Evolutionary conservation across 2,797 vertebrate genomes (phyloP), one percentile per base, ranked within the genome.

Genomic region (Clamator glandarius): DNA sequence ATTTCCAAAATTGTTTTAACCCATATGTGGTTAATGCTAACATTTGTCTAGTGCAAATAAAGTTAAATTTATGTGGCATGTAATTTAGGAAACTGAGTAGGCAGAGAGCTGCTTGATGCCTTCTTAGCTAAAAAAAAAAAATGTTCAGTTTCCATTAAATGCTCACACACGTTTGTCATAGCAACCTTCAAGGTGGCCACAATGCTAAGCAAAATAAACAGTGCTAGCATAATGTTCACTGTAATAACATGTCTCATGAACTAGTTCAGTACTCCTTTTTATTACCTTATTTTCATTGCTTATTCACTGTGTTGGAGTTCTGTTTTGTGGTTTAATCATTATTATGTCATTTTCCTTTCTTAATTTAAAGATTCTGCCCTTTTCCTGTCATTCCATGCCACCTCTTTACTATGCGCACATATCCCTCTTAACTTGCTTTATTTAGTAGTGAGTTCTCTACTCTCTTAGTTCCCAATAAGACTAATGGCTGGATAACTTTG

Each of bases 81-180:
- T 96, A 96, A 95, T 96, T 96, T 96, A 93, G 94, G 95, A 95
- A 95, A 89, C 59, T 88, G 89, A 93, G 92, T 94, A 84, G 90
- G 93, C 90, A 93, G 93, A 95, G 63, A 59, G 85, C 92, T 96
- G 73, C 70, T 84, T 50, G 93, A 96, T 95, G 76, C 84, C 87
- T 80, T 76, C 87, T 85, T 89, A 87, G 85, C 91, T 92, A 42
- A 89, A 84, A 89, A 42, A 89, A 84, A 89, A 94, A 92, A 90
- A 87, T 2, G 68, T 82, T 94, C 81, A 74, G 85, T 95, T 96
- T 95, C 93, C n/a, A 0, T 94, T 92, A 76, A 95, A 85, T 8
- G 12, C 88, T 96, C 84, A 76, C 91, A 79, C 86, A 79, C 86
- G 87, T 92, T 95, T 92, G 94, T 95, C 92, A 96, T 92, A 95